Percentiles rank a stretch among this genome's conserved stretches.
Conservation (phyloP, 2,113 vertebrate genomes). For the Saccopteryx leptura region DNA sequence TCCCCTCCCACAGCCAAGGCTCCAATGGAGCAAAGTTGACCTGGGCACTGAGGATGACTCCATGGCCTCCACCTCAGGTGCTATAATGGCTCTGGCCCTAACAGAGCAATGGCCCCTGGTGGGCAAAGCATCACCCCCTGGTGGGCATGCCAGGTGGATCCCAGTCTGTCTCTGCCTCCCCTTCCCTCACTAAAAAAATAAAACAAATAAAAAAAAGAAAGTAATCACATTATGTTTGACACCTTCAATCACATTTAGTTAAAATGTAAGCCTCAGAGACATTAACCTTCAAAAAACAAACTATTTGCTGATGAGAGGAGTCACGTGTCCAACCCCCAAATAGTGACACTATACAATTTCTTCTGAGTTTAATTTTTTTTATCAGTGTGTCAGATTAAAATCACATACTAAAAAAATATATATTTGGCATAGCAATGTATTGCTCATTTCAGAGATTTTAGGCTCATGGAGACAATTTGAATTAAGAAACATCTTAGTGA, state of each 20-base stretch:
- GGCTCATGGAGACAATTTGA: neutral
- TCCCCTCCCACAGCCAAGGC: too few relatives aligned
- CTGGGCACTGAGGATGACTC: too few relatives aligned
- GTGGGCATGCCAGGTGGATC: too few relatives aligned
- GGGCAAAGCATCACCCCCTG: too few relatives aligned
- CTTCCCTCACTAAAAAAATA: too few relatives aligned
- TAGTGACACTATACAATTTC: neutral
- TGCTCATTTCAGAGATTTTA: neutral
- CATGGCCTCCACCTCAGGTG: too few relatives aligned
- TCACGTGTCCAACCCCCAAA: neutral
- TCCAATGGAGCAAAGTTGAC: too few relatives aligned
- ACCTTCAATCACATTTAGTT: conserved; percentile 27
- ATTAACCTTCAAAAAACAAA: conserved; percentile 59
- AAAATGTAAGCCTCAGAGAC: conserved; percentile 50
- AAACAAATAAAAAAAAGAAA: neutral
- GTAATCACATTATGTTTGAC: conserved; percentile 31
- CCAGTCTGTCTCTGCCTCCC: too few relatives aligned
- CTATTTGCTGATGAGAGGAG: neutral
- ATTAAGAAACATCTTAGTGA: conserved; percentile 10
- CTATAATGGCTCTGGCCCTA: too few relatives aligned
- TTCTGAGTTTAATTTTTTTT: conserved; percentile 53
- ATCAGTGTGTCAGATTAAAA: neutral
- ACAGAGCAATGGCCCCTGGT: too few relatives aligned
- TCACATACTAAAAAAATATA: neutral
- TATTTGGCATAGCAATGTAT: neutral